Conservation (phyloP, 2,888 invertebrate genomes). For the Cremastobaeus sp. region DNA sequence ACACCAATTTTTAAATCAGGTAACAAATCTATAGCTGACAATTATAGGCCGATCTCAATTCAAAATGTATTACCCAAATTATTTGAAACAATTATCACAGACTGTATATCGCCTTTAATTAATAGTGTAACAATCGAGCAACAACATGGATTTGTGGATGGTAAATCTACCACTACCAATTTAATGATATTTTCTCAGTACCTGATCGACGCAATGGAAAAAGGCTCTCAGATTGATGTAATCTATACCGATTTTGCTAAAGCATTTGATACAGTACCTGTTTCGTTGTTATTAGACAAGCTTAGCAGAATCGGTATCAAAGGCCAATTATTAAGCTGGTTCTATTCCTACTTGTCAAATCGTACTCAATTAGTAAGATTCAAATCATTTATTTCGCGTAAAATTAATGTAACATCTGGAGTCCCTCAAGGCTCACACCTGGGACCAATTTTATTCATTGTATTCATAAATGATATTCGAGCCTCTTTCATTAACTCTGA, state of each 20-base stretch:
- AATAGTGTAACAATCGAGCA: neutral
- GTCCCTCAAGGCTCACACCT: no score
- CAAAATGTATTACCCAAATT: conserved; percentile 1
- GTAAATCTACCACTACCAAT: conserved; percentile 3
- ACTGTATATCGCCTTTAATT: neutral
- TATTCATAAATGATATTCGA: no score
- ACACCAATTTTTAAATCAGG: conserved; percentile 8
- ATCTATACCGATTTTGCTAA: conserved; percentile 7
- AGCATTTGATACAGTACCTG: neutral
- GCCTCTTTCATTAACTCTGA: no score
- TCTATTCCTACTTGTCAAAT: neutral
- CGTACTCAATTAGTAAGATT: no score
- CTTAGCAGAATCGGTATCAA: neutral
- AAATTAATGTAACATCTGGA: no score
- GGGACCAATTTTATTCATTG: no score
- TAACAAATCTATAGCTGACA: neutral
- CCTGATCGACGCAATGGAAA: neutral
- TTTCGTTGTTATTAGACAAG: neutral
- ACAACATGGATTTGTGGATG: conserved; percentile 12
- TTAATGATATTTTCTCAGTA: neutral
- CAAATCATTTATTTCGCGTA: no score
- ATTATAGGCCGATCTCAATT: conserved; percentile 9
- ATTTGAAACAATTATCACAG: neutral
- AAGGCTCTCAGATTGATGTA: neutral
- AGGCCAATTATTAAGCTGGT: neutral